These are phyloP conservation scores for Platysternon megacephalum DNA, from an alignment of 2,113 vertebrate genomes.

Conservation along the genomic window DNA sequence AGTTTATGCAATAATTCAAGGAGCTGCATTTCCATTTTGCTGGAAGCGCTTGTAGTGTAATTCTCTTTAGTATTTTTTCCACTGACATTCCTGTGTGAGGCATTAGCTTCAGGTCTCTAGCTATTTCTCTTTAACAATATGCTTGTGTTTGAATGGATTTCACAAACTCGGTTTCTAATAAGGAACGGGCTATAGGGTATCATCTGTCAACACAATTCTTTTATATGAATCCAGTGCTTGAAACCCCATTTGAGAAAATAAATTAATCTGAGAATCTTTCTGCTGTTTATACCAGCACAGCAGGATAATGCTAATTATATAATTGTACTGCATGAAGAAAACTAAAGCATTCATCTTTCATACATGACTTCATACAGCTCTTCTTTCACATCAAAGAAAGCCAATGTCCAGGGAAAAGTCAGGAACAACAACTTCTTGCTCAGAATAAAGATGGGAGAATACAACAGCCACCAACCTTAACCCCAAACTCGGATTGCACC, in stretches of 20 bases:
- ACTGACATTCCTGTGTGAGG: conserved; percentile 7
- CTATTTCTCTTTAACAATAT: conserved; percentile 22
- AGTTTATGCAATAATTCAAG: conserved; percentile 32
- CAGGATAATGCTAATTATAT: neutral
- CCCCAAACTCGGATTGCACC: neutral
- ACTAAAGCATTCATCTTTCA: neutral
- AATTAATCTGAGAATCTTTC: conserved; percentile 13
- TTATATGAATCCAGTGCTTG: neutral
- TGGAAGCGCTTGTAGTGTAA: conserved; percentile 42
- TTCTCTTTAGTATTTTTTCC: conserved; percentile 57
- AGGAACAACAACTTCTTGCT: neutral
- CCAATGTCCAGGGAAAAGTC: neutral
- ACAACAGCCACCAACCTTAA: neutral
- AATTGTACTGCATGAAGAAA: rapidly evolving
- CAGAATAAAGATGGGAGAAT: neutral
- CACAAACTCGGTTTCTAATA: conserved; percentile 31
- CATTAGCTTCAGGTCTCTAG: neutral
- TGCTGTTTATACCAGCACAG: conserved; percentile 22
- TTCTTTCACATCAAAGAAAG: neutral
- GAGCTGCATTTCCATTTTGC: conserved; percentile 62
- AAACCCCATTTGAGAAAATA: conserved; percentile 41
- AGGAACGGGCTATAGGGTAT: conserved; percentile 49
- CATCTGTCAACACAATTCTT: neutral
- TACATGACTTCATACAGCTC: neutral
- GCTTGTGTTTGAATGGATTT: conserved; percentile 34